Base-by-base conservation (phyloP, 92 coral and sea anemone species). In the Anthopleura xanthogrammica region DNA sequence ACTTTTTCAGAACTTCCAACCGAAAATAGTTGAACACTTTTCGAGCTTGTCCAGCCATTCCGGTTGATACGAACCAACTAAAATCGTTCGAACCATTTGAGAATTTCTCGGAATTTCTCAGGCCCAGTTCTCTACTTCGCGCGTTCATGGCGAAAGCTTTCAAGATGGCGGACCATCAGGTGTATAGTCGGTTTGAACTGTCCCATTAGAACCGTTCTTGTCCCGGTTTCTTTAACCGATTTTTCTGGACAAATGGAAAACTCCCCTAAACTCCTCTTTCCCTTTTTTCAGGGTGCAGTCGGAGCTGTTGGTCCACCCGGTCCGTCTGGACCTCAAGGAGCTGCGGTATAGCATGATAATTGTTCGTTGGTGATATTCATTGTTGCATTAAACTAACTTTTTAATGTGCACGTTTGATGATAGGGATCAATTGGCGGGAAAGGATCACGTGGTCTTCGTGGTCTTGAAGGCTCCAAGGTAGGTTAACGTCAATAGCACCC, bases 271-370 rank as follows among this genome's bases (percentile, higher is more conserved):
- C 65, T 3, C 43, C 4, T 62, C 2, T 75, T 55, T 17, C 42
- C 22, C 20, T 88, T 78, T 77, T 81, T 60, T 41, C 83, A 90
- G 93, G 93, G 93, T 52, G 71, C 77, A 12, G 52, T 14, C 2
- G 93, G 93, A 12, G 13, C 76, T 20, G 80, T 80, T 13, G 93
- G 91, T 50, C 75, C 22, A 12, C 77, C 39, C 39, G 91, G 88
- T 16, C 81, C 85, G 1, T 50, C 91, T n/a, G 91, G 91, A n/a
- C 86, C 68, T 62, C 81, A 74, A 66, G 91, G 91, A 12, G 85
- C 83, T 24, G 83, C 79, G 62, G 90, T 87, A 52, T 82, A 87
- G 68, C 11, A 19, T 17, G 39, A 23, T 54, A 0, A 54, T 54
- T 1, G 29, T 23, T 23, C 50, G 36, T 16, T 3, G 10, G 13